phyloP scores from a whole-genome alignment of 2,113 vertebrate genomes.

The Noturus placidus region DNA sequence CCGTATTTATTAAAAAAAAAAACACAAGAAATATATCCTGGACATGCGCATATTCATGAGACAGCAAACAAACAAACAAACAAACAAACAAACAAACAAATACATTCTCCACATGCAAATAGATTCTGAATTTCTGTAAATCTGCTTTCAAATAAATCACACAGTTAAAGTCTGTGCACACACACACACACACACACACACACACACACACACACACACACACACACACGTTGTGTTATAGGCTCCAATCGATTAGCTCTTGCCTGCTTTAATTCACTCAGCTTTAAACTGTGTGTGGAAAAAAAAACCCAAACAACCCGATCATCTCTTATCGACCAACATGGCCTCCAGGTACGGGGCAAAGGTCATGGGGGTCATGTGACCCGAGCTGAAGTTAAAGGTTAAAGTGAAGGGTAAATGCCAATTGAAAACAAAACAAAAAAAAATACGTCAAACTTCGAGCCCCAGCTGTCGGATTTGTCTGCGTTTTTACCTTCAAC shows the following conservation, averaged over 20 bases:
- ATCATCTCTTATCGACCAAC: background rate
- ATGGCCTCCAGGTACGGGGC: slow-evolving; percentile 14
- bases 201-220: slow-evolving; percentile 22
- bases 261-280: slow-evolving; percentile 13
- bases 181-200: background rate
- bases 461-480: background rate
- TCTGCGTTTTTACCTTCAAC: background rate
- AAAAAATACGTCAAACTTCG: background rate
- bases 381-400: slow-evolving; percentile 24
- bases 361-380: slow-evolving; percentile 27
- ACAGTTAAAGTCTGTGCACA: background rate
- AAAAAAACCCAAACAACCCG: background rate
- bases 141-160: background rate
- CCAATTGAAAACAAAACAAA: background rate
- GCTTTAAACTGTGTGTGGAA: background rate
- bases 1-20: background rate
- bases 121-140: background rate
- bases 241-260: background rate
- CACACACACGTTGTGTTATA: background rate
- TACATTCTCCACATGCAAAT: no score
- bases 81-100: background rate
- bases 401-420: slow-evolving; percentile 11
- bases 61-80: background rate
- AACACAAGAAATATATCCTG: background rate
- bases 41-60: background rate